Evolutionary conservation across 2,113 vertebrate species (phyloP), one percentile per base, ranked within the genome.

Genomic region (Bufo bufo): DNA sequence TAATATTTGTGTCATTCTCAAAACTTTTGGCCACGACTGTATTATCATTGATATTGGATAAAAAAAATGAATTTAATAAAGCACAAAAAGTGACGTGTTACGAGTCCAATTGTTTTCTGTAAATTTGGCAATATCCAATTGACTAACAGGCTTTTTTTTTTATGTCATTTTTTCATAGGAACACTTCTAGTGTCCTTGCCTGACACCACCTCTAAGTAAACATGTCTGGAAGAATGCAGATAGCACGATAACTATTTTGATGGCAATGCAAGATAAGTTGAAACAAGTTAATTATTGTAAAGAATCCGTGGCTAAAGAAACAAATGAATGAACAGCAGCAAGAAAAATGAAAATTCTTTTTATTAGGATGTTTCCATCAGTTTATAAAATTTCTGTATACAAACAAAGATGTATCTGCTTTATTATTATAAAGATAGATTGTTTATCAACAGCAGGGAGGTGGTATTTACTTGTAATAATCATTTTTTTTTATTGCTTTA

Each of bases 141-240:
- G 4, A n/a, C 20, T 23, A 20, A n/a, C 8, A 43, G 6, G 0
- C 1, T 8, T 43, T 65, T 65, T 13, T 43, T 43, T 33, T 71
- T 43, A 12, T 33, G 19, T 1, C 0, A 75, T 2, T 19, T 75
- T 75, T 45, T 75, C 72, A 59, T 43, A 8, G 54, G 13, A 54
- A 23, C 17, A 58, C 43, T 80, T 16, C 4, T 47, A 10, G 33
- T 63, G 33, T 17, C 79, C 79, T 81, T 81, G 79, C 33, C 17
- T 45, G 14, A 81, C 79, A 81, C 49, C 52, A 33, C 9, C 17
- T 11, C 19, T 52, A 17, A 1, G 74, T 77, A 77, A 77, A 77
- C 74, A 50, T 52, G 74, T 77, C 74, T 52, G 50, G 45, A 82
- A 50, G 59, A 65, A 82, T 49, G 56, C 61, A 65, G 56, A 65